Evolutionary conservation across 2,888 invertebrate genomes (phyloP).

Genomic region (Agriopis aurantiaria): DNA sequence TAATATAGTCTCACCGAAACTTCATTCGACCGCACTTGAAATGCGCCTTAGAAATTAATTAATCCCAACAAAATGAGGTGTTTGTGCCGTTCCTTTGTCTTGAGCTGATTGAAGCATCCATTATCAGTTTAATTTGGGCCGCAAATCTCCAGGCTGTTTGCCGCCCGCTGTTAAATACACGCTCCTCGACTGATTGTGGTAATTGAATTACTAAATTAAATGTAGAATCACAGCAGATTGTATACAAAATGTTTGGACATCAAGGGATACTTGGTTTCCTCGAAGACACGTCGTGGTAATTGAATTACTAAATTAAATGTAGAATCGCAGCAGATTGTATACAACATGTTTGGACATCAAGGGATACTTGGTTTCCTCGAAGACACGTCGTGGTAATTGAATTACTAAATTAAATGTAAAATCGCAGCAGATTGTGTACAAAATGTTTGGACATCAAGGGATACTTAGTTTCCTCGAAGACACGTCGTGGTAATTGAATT

Average conservation of each 20-base stretch:
- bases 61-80: conserved; percentile 29
- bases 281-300: no score
- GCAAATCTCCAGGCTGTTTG: conserved; percentile 15
- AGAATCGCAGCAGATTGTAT: background rate
- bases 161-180: conserved; percentile 15
- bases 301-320: conserved; percentile 13
- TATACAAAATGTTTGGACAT: background rate
- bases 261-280: background rate
- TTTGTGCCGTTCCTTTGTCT: conserved; percentile 32
- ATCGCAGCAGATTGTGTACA: background rate
- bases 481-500: conserved; percentile 27
- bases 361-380: background rate
- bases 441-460: background rate
- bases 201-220: conserved; percentile 21
- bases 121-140: conserved; percentile 34
- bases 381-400: conserved; percentile 27
- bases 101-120: conserved; percentile 33
- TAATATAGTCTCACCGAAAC: background rate
- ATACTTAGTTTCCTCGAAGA: background rate
- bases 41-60: conserved; percentile 23
- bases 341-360: background rate
- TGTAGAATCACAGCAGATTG: background rate
- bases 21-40: conserved; percentile 6
- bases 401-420: conserved; percentile 9
- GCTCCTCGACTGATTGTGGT: conserved; percentile 15